phyloP scores from a whole-genome alignment of 1,140 invertebrate species.

The Portunus trituberculatus region DNA sequence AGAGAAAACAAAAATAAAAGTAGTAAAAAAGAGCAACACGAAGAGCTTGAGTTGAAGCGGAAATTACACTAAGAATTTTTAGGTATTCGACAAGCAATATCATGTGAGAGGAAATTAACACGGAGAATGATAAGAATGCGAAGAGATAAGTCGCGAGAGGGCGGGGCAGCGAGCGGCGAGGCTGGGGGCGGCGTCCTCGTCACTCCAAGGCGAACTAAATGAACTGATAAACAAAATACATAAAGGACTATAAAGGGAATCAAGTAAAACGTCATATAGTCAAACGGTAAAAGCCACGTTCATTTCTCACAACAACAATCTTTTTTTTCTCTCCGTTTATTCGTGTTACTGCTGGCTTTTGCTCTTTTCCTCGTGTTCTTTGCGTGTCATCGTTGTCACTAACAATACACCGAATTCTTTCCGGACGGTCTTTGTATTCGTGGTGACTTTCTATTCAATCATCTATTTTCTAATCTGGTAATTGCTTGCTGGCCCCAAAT shows the following conservation, averaged over 20 bases:
- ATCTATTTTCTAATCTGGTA: constrained; percentile 71
- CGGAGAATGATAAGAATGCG: constrained; percentile 2
- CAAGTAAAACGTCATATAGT: too few relatives aligned
- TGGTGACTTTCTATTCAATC: constrained; percentile 66
- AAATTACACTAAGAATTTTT: constrained; percentile 16
- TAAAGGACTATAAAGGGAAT: too few relatives aligned
- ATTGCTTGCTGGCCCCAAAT: constrained; percentile 69
- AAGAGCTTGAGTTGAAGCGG: not conserved
- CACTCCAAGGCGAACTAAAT: not conserved
- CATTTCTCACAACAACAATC: too few relatives aligned
- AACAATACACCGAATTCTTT: too few relatives aligned
- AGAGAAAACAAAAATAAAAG: not conserved
- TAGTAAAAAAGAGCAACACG: not conserved
- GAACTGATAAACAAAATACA: not conserved
- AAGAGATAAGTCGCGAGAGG: not conserved
- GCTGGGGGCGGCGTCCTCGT: not conserved
- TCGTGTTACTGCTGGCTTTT: too few relatives aligned
- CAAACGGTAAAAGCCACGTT: too few relatives aligned
- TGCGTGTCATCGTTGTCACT: too few relatives aligned
- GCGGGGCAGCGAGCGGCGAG: not conserved
- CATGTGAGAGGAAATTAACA: constrained; percentile 22
- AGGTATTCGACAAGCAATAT: constrained; percentile 23
- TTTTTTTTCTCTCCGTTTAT: too few relatives aligned
- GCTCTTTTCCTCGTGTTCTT: too few relatives aligned
- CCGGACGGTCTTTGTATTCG: not conserved